A percentile compares a stretch with the other conserved stretches of the same genome.
Evolutionary conservation across 2,797 vertebrate genomes (phyloP).

Genomic region (Sylvilagus floridanus): DNA sequence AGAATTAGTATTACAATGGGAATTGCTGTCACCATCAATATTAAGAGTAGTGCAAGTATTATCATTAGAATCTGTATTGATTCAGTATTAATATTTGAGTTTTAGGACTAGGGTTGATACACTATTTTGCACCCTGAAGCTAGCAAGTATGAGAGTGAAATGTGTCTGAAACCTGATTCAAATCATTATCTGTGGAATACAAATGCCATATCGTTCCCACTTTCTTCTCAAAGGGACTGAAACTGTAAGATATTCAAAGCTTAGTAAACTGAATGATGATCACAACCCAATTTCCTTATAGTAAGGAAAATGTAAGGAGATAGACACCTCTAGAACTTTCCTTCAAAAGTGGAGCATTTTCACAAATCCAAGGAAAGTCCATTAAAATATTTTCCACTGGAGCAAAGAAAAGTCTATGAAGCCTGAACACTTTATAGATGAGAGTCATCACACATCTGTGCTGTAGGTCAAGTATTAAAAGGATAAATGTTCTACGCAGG

Average conservation of each 20-base stretch:
- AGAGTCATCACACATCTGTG: not conserved
- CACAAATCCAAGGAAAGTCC: slow-evolving; percentile 56
- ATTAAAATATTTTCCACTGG: slow-evolving; percentile 72
- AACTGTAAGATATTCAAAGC: slow-evolving; percentile 38
- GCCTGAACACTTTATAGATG: slow-evolving; percentile 27
- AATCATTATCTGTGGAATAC: not conserved
- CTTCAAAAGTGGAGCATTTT: slow-evolving; percentile 46
- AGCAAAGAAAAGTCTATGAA: slow-evolving; percentile 56
- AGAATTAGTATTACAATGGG: not conserved
- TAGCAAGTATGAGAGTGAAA: not conserved
- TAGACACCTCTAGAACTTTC: slow-evolving; percentile 22
- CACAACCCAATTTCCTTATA: slow-evolving; percentile 47
- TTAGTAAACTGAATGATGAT: slow-evolving; percentile 2
- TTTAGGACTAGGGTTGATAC: not conserved
- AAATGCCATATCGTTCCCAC: not conserved
- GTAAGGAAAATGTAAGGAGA: slow-evolving; percentile 50
- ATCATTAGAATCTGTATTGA: not conserved
- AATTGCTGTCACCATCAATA: not conserved
- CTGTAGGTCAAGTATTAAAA: slow-evolving; percentile 67
- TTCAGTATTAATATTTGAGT: not conserved
- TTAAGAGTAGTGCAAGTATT: not conserved
- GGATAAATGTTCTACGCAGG: slow-evolving; percentile 65
- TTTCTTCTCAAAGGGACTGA: not conserved
- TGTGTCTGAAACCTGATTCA: not conserved
- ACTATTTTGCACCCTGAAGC: not conserved